Evolutionary conservation across 1,140 invertebrate species (phyloP).

Genomic region (Mycetomoellerius zeteki): DNA sequence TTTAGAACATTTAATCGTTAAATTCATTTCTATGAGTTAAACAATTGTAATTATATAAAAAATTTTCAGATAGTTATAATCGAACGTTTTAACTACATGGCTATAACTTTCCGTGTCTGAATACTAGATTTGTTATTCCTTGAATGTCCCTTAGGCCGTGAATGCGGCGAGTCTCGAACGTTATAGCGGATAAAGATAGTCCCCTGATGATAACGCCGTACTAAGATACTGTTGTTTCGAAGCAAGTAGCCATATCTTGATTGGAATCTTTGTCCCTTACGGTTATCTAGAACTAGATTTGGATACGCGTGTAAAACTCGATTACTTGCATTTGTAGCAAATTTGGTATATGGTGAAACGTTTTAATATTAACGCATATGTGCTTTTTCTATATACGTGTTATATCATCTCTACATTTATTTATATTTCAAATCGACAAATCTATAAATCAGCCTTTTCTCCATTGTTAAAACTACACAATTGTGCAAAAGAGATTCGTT

Average conservation of each 20-base stretch:
- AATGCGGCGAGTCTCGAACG: constrained; percentile 68
- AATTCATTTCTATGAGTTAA: not conserved
- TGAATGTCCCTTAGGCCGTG: constrained; percentile 70
- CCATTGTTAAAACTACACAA: constrained; percentile 34
- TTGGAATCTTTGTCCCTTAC: constrained; percentile 75
- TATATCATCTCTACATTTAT: not conserved
- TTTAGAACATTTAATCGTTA: too few relatives aligned
- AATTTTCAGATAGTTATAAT: not conserved
- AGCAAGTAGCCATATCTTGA: constrained; percentile 78
- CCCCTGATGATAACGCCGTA: constrained; percentile 71
- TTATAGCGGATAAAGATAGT: constrained; percentile 81
- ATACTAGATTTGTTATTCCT: constrained; percentile 53
- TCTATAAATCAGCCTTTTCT: constrained; percentile 5
- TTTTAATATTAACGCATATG: constrained; percentile 2
- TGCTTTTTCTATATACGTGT: not conserved
- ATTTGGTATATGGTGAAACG: constrained; percentile 13
- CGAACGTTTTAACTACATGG: not conserved
- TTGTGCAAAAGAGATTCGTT: constrained; percentile 26
- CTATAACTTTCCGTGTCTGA: constrained; percentile 46
- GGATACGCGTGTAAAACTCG: constrained; percentile 68
- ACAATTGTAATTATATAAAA: not conserved
- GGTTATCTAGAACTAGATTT: constrained; percentile 53
- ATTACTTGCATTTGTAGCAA: constrained; percentile 59
- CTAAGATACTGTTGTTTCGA: constrained; percentile 77
- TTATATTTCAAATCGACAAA: constrained; percentile 15